phyloP scores from a whole-genome alignment of 2,797 vertebrate genomes.

The Eulemur coronatus region DNA sequence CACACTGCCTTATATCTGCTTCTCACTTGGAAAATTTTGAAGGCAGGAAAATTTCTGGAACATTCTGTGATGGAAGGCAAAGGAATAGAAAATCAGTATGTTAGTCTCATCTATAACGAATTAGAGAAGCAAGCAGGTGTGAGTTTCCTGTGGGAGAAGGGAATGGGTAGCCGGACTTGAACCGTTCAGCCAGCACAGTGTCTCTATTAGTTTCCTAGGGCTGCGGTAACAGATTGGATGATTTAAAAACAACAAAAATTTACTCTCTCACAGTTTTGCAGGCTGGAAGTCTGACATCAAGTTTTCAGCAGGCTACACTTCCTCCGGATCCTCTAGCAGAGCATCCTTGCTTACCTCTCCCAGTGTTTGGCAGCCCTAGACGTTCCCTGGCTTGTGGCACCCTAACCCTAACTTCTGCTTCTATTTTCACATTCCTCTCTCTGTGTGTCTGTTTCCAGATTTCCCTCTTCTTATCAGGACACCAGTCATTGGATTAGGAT shows the following conservation, averaged over 20 bases:
- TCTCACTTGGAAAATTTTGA: not conserved
- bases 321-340: not conserved
- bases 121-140: not conserved
- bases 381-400: not conserved
- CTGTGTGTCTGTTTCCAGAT: not conserved
- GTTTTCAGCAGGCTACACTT: not conserved
- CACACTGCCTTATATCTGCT: not conserved
- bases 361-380: not conserved
- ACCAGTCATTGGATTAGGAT: not conserved
- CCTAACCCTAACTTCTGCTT: not conserved
- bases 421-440: not conserved
- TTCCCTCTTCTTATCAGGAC: not conserved
- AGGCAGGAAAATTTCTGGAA: not conserved
- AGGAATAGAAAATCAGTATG: not conserved
- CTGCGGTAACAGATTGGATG: not conserved
- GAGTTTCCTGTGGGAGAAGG: not conserved
- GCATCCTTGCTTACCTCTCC: not conserved
- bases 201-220: not conserved
- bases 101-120: not conserved
- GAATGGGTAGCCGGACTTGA: not conserved
- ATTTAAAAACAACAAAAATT: not conserved
- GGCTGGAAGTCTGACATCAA: not conserved
- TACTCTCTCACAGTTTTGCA: not conserved
- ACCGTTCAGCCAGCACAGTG: not conserved
- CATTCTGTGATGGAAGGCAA: not conserved